Evolutionary conservation across 2,113 vertebrate species (phyloP).

Genomic region (Semicossyphus pulcher): DNA sequence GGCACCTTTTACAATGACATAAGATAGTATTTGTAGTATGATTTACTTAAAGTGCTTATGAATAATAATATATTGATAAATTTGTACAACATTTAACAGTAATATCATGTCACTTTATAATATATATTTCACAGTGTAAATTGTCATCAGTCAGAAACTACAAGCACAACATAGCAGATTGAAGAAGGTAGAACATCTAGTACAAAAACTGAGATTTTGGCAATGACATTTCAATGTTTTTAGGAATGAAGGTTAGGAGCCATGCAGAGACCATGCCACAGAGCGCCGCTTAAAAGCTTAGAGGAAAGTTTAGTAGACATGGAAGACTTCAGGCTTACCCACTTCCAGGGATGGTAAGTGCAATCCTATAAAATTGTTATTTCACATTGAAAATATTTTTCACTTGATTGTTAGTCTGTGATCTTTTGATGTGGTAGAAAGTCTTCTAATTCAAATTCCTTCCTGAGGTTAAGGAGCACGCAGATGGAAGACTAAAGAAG

Average conservation of each 20-base stretch:
- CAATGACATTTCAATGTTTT: slow-evolving; percentile 35
- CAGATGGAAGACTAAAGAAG: slow-evolving; percentile 91
- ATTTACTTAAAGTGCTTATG: slow-evolving; percentile 69
- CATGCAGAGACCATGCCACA: slow-evolving; percentile 76
- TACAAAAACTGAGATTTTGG: slow-evolving; percentile 52
- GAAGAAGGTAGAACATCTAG: slow-evolving; percentile 45
- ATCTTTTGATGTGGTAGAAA: slow-evolving; percentile 73
- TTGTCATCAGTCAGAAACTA: slow-evolving; percentile 61
- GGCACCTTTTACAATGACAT: slow-evolving; percentile 23
- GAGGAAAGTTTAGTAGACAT: slow-evolving; percentile 48
- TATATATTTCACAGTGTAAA: slow-evolving; percentile 72
- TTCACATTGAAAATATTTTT: slow-evolving; percentile 70
- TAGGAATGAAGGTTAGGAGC: slow-evolving; percentile 44
- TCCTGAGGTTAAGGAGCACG: slow-evolving; percentile 88
- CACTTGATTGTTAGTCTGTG: slow-evolving; percentile 63
- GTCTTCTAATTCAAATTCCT: slow-evolving; percentile 91
- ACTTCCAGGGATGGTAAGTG: slow-evolving; percentile 30
- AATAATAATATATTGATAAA: slow-evolving; percentile 50
- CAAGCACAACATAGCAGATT: slow-evolving; percentile 49
- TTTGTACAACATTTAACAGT: slow-evolving; percentile 38
- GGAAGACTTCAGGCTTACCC: slow-evolving; percentile 56
- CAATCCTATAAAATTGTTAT: slow-evolving; percentile 63
- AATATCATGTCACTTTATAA: slow-evolving; percentile 40
- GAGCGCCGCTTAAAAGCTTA: slow-evolving; percentile 44
- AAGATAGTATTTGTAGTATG: slow-evolving; percentile 42